A percentile compares a stretch with the other conserved stretches of the same genome.
Evolutionary conservation across 2,113 vertebrate genomes (phyloP).

Genomic region (Callaeas wilsoni): DNA sequence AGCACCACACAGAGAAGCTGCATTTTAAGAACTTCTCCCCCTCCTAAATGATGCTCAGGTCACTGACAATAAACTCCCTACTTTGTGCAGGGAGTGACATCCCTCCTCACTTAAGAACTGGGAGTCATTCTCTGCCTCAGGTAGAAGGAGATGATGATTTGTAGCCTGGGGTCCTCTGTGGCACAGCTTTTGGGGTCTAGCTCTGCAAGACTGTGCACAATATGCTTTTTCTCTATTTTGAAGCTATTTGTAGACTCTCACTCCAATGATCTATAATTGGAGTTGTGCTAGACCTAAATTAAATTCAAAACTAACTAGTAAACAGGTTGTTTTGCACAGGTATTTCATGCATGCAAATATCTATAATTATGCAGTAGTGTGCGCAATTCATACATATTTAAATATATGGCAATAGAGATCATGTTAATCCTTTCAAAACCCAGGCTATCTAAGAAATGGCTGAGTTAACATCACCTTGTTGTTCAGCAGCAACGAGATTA

Average conservation of each 20-base stretch:
- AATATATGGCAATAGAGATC: background rate
- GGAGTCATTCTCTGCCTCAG: background rate
- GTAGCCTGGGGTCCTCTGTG: background rate
- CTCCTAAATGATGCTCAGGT: background rate
- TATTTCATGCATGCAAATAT: slow-evolving; percentile 33
- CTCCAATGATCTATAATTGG: background rate
- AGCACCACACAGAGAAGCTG: background rate
- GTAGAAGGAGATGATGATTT: background rate
- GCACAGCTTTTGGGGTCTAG: fast-evolving
- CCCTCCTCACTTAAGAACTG: background rate
- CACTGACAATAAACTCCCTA: fast-evolving
- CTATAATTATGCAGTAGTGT: slow-evolving; percentile 3
- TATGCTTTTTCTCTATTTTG: background rate
- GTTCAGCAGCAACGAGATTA: background rate
- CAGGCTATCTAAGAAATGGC: background rate
- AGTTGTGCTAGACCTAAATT: background rate
- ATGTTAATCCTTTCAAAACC: background rate
- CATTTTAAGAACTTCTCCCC: background rate
- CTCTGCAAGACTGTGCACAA: background rate
- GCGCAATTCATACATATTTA: slow-evolving; percentile 31
- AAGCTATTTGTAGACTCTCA: background rate
- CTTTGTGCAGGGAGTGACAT: background rate
- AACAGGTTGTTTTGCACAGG: slow-evolving; percentile 33
- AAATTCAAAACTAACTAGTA: slow-evolving; percentile 32
- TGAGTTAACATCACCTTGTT: background rate